Base-by-base conservation (phyloP, 2,888 invertebrate genomes). In the Physocephala rufipes region DNA sequence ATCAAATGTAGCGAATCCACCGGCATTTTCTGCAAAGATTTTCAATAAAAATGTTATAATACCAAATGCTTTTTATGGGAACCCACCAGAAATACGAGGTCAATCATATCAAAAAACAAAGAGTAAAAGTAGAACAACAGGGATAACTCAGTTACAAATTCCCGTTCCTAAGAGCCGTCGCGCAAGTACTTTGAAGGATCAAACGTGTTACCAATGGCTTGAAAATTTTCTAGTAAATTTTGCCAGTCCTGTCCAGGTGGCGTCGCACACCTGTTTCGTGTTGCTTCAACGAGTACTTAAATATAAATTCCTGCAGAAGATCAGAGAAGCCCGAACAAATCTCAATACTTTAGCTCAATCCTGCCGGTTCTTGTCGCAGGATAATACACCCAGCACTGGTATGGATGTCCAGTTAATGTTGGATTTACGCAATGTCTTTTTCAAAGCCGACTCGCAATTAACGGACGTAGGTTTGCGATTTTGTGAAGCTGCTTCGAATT, bases 51-150 rank as follows among this genome's bases (percentile, higher is more conserved):
- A 74, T 72, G 76, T 79, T 15, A 78, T 79, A 19, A 79, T 80
- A 74, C 80, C 80, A 15, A 79, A 80, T 73, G 79, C 79, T 36
- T 79, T 79, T 67, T 78, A 79, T 55, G 79, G 79, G n/a, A 79
- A 79, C 73, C 77, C 77, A 1, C 75, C 78, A 2, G 70, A 59
- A 0, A 45, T 30, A 13, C 65, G 55, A 9, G 59, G 53, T 12
- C 64, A 70, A 53, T 16, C 58, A 58, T n/a, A n/a, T n/a, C 7
- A 49, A 19, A n/a, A 7, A 19, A 2, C 3, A 26, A 58, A 24
- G 3, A 28, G 12, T 58, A 24, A 2, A 1, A 55, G 55, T 13
- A 4, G 55, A 5, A 36, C 19, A 24, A 55, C 12, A n/a, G n/a
- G n/a, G n/a, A n/a, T n/a, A 12, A n/a, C 55, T 5, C 55, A 19